Base-by-base conservation (phyloP, 2,113 vertebrate species). In the Phasianus colchicus region DNA sequence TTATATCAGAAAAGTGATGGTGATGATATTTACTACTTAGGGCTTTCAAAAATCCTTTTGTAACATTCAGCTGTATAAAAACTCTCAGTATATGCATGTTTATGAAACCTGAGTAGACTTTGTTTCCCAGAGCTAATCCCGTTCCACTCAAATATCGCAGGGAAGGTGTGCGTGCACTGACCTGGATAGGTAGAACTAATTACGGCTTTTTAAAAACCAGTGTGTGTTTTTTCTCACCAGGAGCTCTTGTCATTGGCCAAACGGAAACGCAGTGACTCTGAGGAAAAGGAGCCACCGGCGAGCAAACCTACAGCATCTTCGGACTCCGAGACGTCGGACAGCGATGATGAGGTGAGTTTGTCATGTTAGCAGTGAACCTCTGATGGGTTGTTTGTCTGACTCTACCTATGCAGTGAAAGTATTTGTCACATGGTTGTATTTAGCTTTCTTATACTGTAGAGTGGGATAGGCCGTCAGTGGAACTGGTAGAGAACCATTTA, bases 271-370 rank as follows among this genome's bases (percentile, higher is more conserved):
- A 99, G 99, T 65, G 99, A 99, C 93, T 99, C 99, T 5, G 99
- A 99, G 72, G 99, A 99, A 60, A 99, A 99, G 93, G 99, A 99
- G 73, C 98, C 98, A 27, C 99, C 98, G 40, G 98, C 98, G 83
- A 99, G 97, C 97, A 99, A 99, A 95, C 99, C 99, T 88, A 98
- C 99, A 50, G 99, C 99, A 13, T 99, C 99, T 5, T 99, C 99
- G 66, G 99, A 99, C 97, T 99, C 99, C 0, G 99, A 99, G 95
- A 99, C 99, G 0, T 99, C 99, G 0, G 99, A 99, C 97, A 99
- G 99, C 21, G 99, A 99, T 9, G 99, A 99, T 91, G 99, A 99
- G 98, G 99, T 99, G 92, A 70, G 94, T 96, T 64, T 79, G 17
- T 30, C 9, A 0, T 6, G 40, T 19, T 80, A 15, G 10, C 32